phyloP scores from a whole-genome alignment of 2,888 invertebrate species.

The Cremastinae sp. region DNA sequence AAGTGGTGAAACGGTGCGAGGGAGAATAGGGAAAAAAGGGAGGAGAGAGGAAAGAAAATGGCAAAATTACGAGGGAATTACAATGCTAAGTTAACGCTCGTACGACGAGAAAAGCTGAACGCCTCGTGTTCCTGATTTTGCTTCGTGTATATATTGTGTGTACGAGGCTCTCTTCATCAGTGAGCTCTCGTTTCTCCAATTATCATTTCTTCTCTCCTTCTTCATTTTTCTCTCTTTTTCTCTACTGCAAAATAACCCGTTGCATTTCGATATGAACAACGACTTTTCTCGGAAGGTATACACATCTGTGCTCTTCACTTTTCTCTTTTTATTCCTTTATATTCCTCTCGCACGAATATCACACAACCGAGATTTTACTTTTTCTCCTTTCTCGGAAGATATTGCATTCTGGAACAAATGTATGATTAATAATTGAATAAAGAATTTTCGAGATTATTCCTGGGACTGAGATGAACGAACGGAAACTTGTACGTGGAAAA shows the following conservation, averaged over 20 bases:
- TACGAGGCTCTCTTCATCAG: slow-evolving; percentile 46
- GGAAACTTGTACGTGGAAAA: too few relatives aligned
- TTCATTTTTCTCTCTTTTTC: slow-evolving; percentile 28
- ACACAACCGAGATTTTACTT: too few relatives aligned
- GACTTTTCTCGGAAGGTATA: slow-evolving; percentile 57
- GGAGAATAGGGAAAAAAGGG: neutral
- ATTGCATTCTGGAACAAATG: too few relatives aligned
- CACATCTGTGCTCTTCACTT: slow-evolving; percentile 34
- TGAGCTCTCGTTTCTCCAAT: slow-evolving; percentile 55
- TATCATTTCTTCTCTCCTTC: slow-evolving; percentile 27
- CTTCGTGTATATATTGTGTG: too few relatives aligned
- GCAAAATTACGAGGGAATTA: slow-evolving; percentile 43
- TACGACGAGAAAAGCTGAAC: slow-evolving; percentile 42
- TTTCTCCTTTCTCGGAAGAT: too few relatives aligned
- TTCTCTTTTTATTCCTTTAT: slow-evolving; percentile 22
- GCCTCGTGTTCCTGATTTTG: slow-evolving; percentile 37
- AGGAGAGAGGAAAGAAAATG: slow-evolving; percentile 17
- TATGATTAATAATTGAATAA: too few relatives aligned
- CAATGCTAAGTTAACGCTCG: slow-evolving; percentile 33
- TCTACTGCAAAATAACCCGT: slow-evolving; percentile 30
- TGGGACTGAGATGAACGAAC: too few relatives aligned
- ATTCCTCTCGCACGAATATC: slow-evolving; percentile 4
- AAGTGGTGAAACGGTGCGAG: slow-evolving; percentile 12
- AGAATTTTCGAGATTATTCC: too few relatives aligned
- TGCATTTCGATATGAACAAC: slow-evolving; percentile 48